phyloP scores from a whole-genome alignment of 2,888 invertebrate genomes.

The Sisyra terminalis region DNA sequence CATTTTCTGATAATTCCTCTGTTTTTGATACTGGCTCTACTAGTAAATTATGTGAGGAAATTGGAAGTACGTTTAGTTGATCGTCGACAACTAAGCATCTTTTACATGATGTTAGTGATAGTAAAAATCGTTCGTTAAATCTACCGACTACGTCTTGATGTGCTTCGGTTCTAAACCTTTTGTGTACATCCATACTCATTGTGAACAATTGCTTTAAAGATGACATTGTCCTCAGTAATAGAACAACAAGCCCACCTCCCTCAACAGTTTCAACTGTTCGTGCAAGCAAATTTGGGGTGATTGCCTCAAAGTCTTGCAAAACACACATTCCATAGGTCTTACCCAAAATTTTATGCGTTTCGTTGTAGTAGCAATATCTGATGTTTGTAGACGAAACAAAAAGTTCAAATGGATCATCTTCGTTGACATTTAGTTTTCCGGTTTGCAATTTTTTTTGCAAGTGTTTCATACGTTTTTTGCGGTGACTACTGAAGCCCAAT shows the following conservation, averaged over 20 bases:
- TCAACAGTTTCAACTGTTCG: slow-evolving; percentile 96
- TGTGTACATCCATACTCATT: slow-evolving; percentile 97
- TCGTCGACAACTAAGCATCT: slow-evolving; percentile 91
- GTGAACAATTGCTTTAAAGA: slow-evolving; percentile 90
- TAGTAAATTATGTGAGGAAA: slow-evolving; percentile 75
- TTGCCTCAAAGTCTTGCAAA: slow-evolving; percentile 81
- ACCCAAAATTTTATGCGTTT: slow-evolving; percentile 94
- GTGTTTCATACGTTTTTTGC: slow-evolving; percentile 81
- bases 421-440: slow-evolving; percentile 76
- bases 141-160: slow-evolving; percentile 81
- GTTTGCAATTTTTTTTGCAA: slow-evolving; percentile 70
- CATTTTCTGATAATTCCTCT: slow-evolving; percentile 30
- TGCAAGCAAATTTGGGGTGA: slow-evolving; percentile 93
- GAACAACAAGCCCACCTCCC: slow-evolving; percentile 73
- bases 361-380: slow-evolving; percentile 92
- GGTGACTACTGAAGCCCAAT: slow-evolving; percentile 51
- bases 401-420: slow-evolving; percentile 92
- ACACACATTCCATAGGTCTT: slow-evolving; percentile 54
- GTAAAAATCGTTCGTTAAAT: slow-evolving; percentile 91
- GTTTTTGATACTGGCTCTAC: slow-evolving; percentile 51
- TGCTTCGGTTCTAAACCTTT: slow-evolving; percentile 86
- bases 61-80: slow-evolving; percentile 75
- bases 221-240: slow-evolving; percentile 68
- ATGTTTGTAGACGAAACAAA: slow-evolving; percentile 94
- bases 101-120: slow-evolving; percentile 76